Evolutionary conservation across 2,113 vertebrate species (phyloP).

Genomic region (Alexandromys fortis): DNA sequence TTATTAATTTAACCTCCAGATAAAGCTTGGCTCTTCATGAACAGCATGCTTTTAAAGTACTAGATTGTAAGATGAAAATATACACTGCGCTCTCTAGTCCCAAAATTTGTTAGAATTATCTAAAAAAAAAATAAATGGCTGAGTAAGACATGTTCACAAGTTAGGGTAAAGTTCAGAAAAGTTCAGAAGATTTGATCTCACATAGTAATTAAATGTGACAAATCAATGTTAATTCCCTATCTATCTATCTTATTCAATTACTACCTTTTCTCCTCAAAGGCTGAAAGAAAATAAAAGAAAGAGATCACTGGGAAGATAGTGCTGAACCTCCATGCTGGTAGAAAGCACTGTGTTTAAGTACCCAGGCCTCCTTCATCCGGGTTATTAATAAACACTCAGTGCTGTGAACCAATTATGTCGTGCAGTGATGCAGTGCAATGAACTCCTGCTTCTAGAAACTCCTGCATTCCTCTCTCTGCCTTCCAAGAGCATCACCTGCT

Average conservation of each 20-base stretch:
- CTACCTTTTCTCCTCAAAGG: not conserved
- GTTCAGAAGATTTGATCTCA: not conserved
- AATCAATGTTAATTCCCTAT: not conserved
- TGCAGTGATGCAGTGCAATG: constrained; percentile 18
- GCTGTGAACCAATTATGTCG: constrained; percentile 32
- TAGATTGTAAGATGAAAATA: not conserved
- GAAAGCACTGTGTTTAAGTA: constrained; percentile 44
- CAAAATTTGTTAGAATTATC: not conserved
- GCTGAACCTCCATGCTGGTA: not conserved
- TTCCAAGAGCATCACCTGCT: constrained; percentile 23
- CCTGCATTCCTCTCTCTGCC: constrained; percentile 25
- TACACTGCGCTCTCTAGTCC: not conserved
- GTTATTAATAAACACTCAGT: not conserved
- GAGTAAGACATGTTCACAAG: not conserved
- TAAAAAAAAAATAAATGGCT: not conserved
- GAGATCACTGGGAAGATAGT: constrained; percentile 33
- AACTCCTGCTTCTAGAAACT: constrained; percentile 31
- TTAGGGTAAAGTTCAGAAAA: not conserved
- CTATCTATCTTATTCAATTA: not conserved
- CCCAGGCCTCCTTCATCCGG: not conserved
- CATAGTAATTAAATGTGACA: not conserved
- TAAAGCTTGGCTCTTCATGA: not conserved
- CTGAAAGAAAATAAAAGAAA: constrained; percentile 20
- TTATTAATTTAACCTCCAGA: constrained; percentile 26
- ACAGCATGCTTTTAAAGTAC: constrained; percentile 39